Base-by-base conservation (phyloP, 1,140 invertebrate species). In the Sarcophaga bullata region DNA sequence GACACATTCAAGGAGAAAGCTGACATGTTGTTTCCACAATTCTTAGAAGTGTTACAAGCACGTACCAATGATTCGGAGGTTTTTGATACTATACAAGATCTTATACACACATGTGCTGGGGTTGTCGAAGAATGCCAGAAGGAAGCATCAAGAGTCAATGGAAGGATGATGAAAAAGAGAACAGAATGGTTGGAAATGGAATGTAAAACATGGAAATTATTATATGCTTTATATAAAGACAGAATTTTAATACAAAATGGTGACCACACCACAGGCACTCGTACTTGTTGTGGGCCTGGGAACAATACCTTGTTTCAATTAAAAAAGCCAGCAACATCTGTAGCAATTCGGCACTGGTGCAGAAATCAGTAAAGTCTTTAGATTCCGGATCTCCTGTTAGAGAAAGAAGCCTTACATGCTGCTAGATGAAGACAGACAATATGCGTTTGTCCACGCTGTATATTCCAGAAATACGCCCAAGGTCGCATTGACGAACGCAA, bases 301-400 rank as follows among this genome's bases (percentile, higher is more conserved):
- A 98, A 91, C n/a, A 98, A 98, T 89, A 97, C 97, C 7, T 91
- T 98, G 9, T 95, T 96, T 91, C 93, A 96, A 84, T 90, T 98
- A 62, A 84, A 90, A 52, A 89, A 88, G 47, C 68, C n/a, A 84
- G n/a, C 85, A 86, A 47, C 91, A 91, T 3, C n/a, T n/a, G 92
- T 94, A 13, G 91, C 92, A 0, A n/a, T 94, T 94, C 86, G 83
- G 86, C 13, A 92, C 92, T 48, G 90, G 91, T 2, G 90, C 93
- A 73, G 91, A 92, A 81, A 91, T 96, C n/a, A 78, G 93, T 97
- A 0, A 93, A 94, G 13, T 93, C 93, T 84, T 91, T 99, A 85
- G 97, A 99, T 91, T 97, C 97, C 97, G n/a, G 98, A 99, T 94
- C 97, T 50, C 95, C 96, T 0, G 91, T 94, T 25, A 92, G 97